Percentiles rank a stretch among this genome's conserved stretches.
phyloP scores from a whole-genome alignment of 1,140 invertebrate genomes.

The Arctopsyche grandis region DNA sequence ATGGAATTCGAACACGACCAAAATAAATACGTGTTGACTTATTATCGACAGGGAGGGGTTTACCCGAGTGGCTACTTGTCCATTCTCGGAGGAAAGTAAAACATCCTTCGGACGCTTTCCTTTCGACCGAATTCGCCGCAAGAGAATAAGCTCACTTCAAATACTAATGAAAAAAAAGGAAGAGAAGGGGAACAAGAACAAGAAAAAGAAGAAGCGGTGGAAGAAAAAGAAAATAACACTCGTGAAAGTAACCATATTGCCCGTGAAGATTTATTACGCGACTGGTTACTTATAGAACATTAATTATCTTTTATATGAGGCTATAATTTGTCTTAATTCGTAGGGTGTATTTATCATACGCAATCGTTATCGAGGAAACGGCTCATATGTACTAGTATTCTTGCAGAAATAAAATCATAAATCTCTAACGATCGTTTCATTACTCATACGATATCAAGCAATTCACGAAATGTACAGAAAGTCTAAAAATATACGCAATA shows the following conservation, averaged over 20 bases:
- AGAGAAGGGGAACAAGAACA: background rate
- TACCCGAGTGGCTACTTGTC: conserved; percentile 9
- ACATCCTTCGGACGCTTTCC: background rate
- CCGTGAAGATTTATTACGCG: conserved; percentile 15
- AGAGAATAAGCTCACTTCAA: conserved; percentile 16
- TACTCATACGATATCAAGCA: too few species aligned
- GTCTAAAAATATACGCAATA: too few species aligned
- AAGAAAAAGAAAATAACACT: conserved; percentile 16
- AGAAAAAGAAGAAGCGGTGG: background rate
- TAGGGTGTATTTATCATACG: background rate
- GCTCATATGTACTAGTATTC: background rate
- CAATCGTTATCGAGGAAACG: background rate
- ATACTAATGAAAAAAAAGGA: conserved; percentile 21
- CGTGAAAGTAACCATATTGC: conserved; percentile 21
- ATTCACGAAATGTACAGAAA: too few species aligned
- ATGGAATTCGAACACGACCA: background rate
- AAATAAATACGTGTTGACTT: conserved; percentile 26
- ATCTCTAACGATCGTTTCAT: too few species aligned
- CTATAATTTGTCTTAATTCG: conserved; percentile 7
- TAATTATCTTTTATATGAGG: conserved; percentile 13
- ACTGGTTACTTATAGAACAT: background rate
- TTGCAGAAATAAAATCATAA: too few species aligned
- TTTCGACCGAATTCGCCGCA: background rate
- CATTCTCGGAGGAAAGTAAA: conserved; percentile 21
- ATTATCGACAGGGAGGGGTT: background rate